phyloP scores from a whole-genome alignment of 2,888 invertebrate species.

The Koerneria pararmatus region DNA sequence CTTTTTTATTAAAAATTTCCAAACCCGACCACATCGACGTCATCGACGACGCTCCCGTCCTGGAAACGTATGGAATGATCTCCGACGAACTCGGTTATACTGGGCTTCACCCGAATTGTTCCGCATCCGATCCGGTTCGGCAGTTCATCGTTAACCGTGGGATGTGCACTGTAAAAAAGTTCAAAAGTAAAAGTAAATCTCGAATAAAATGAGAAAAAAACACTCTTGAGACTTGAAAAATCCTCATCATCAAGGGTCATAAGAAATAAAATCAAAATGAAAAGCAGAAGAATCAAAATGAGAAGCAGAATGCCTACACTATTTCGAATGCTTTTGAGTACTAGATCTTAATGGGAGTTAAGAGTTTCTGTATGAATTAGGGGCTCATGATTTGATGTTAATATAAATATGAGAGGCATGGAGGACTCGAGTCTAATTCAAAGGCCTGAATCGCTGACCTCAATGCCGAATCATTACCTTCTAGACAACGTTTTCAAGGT shows the following conservation, averaged over 20 bases:
- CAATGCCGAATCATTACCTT: no score
- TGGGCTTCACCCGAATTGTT: conserved; percentile 36
- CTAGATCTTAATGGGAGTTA: no score
- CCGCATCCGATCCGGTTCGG: conserved; percentile 62
- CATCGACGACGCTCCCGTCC: conserved; percentile 41
- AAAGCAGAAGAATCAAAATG: neutral
- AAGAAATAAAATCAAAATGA: no score
- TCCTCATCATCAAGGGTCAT: neutral
- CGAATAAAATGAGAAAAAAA: neutral
- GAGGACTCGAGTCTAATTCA: no score
- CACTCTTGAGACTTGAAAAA: neutral
- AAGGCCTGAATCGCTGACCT: no score
- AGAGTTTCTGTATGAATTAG: no score
- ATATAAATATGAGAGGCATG: no score
- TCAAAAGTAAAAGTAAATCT: neutral
- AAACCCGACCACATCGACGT: conserved; percentile 43
- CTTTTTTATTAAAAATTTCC: no score
- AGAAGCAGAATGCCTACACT: neutral
- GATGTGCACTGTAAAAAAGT: conserved; percentile 41
- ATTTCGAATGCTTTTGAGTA: neutral
- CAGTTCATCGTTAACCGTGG: conserved; percentile 62
- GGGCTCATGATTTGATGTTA: no score
- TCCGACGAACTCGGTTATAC: conserved; percentile 49
- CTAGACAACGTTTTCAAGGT: no score
- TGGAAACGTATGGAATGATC: conserved; percentile 44